A percentile compares a stretch with the other conserved stretches of the same genome.
These are phyloP conservation scores for Yponomeuta plumbellus DNA, from an alignment of 2,888 invertebrate genomes.

Conservation along the genomic window DNA sequence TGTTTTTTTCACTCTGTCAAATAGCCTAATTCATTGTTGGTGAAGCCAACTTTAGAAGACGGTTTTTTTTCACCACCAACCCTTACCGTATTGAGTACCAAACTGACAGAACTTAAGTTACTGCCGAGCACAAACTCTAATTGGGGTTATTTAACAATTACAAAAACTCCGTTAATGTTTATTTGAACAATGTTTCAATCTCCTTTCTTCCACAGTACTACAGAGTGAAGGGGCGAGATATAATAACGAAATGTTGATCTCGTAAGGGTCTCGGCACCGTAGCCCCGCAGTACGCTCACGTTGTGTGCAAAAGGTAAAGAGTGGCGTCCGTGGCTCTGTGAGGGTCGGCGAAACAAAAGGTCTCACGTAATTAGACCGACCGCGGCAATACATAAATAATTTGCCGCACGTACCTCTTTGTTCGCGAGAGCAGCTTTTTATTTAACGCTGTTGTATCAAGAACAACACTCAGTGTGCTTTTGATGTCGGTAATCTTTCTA, in stretches of 20 bases:
- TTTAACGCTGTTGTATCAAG: slow-evolving; percentile 68
- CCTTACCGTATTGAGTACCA: no score
- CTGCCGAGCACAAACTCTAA: no score
- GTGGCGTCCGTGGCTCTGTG: slow-evolving; percentile 39
- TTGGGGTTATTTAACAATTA: no score
- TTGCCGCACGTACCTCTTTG: slow-evolving; percentile 73
- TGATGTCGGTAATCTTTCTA: slow-evolving; percentile 55
- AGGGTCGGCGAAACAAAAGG: slow-evolving; percentile 64
- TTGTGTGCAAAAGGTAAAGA: slow-evolving; percentile 43
- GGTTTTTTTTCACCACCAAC: no score
- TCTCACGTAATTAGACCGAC: slow-evolving; percentile 72
- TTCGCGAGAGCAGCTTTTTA: slow-evolving; percentile 66
- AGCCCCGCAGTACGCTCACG: background rate
- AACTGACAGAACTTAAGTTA: no score
- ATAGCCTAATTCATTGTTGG: no score
- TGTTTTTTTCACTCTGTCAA: no score
- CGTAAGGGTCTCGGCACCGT: background rate
- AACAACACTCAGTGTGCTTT: slow-evolving; percentile 55
- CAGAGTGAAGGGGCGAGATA: no score
- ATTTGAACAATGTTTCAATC: no score
- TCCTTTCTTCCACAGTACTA: no score
- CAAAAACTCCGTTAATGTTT: no score
- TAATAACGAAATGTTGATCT: slow-evolving; percentile 25
- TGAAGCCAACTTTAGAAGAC: no score
- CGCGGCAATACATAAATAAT: slow-evolving; percentile 74